Conservation (phyloP, 2,888 invertebrate species). For the Sinopyrophorus schimmeli region DNA sequence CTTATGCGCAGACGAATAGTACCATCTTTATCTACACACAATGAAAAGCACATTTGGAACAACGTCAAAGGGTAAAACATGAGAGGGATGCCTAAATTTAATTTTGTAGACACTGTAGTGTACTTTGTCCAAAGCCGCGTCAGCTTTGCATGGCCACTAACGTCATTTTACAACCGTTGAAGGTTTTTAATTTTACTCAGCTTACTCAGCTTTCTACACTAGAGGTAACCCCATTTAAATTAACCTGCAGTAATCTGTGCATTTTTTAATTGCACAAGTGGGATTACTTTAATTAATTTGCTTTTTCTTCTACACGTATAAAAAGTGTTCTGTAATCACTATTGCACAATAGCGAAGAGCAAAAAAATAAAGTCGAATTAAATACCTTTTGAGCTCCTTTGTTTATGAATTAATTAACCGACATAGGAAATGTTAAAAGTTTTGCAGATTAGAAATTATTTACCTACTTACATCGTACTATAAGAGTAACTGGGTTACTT, state of each 20-base stretch:
- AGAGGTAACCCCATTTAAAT: constrained; percentile 16
- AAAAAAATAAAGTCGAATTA: too few relatives aligned
- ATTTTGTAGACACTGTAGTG: constrained; percentile 34
- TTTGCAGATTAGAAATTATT: constrained; percentile 19
- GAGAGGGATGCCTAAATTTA: constrained; percentile 30
- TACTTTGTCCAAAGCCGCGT: constrained; percentile 36
- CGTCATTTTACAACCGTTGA: constrained; percentile 41
- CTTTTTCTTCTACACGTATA: too few relatives aligned
- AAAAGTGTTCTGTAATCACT: too few relatives aligned
- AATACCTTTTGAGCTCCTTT: too few relatives aligned
- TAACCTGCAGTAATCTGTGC: too few relatives aligned
- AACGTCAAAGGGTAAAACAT: constrained; percentile 31
- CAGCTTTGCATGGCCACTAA: constrained; percentile 40
- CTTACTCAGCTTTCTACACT: constrained; percentile 31
- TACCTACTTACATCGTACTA: constrained; percentile 69
- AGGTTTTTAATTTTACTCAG: constrained; percentile 46
- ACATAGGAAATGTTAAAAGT: too few relatives aligned
- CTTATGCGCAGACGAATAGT: constrained; percentile 20
- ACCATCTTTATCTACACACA: constrained; percentile 25
- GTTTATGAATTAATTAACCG: too few relatives aligned
- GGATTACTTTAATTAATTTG: too few relatives aligned
- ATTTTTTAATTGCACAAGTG: too few relatives aligned
- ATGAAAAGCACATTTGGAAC: constrained; percentile 25
- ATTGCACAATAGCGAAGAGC: too few relatives aligned
- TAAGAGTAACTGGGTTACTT: constrained; percentile 71